A percentile compares a stretch with the other conserved stretches of the same genome.
phyloP scores from a whole-genome alignment of 2,797 vertebrate genomes.

The Takifugu rubripes region DNA sequence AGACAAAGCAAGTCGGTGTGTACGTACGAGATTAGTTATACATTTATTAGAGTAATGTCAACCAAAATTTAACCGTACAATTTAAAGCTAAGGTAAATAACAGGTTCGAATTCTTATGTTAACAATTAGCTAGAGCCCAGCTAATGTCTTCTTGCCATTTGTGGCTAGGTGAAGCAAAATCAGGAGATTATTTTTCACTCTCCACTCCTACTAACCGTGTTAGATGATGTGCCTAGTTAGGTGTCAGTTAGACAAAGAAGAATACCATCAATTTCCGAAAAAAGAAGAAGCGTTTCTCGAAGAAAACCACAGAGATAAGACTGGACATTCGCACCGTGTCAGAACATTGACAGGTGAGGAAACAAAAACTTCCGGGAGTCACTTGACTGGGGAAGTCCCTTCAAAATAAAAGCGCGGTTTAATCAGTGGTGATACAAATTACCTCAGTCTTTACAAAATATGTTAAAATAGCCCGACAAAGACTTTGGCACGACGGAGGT shows the following conservation, averaged over 20 bases:
- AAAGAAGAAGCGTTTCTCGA: slow-evolving; percentile 20
- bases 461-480: not conserved
- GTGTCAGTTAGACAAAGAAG: slow-evolving; percentile 16
- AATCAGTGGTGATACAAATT: not conserved
- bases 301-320: slow-evolving; percentile 52
- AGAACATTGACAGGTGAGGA: slow-evolving; percentile 66
- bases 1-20: not conserved
- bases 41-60: not conserved
- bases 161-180: slow-evolving; percentile 49
- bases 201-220: slow-evolving; percentile 52
- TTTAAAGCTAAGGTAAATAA: not conserved
- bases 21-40: not conserved
- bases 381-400: slow-evolving; percentile 35
- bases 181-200: slow-evolving; percentile 24
- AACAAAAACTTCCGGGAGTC: slow-evolving; percentile 77
- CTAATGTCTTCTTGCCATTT: slow-evolving; percentile 54
- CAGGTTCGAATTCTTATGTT: slow-evolving; percentile 36
- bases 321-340: slow-evolving; percentile 47
- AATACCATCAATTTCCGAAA: slow-evolving; percentile 30
- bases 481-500: too few relatives aligned
- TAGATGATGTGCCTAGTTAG: slow-evolving; percentile 44
- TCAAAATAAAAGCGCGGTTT: slow-evolving; percentile 62
- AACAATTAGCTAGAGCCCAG: slow-evolving; percentile 55
- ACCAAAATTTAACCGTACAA: not conserved
- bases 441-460: not conserved